These are phyloP conservation scores for Poeciliopsis retropinna DNA, from an alignment of 2,113 vertebrate species.

Conservation along the genomic window DNA sequence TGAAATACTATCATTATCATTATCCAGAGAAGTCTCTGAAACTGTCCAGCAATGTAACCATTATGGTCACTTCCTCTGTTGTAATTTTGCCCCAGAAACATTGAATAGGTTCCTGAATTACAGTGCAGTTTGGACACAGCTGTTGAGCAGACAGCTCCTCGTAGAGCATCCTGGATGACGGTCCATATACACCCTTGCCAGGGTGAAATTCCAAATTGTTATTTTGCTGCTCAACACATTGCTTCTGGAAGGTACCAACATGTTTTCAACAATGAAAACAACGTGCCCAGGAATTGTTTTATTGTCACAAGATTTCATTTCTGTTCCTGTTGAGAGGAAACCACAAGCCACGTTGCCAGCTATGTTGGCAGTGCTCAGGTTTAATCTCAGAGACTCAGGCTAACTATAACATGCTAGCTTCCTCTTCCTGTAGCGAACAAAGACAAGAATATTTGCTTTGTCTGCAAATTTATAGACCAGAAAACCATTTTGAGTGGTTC, in stretches of 20 bases:
- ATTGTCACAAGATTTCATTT: constrained; percentile 49
- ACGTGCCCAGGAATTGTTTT: constrained; percentile 46
- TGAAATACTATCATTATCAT: background rate
- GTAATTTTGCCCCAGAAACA: constrained; percentile 2
- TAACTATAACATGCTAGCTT: constrained; percentile 29
- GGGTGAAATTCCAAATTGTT: constrained; percentile 26
- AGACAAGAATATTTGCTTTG: constrained; percentile 22
- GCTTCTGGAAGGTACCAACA: constrained; percentile 39
- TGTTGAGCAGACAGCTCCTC: constrained; percentile 15
- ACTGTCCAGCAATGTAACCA: background rate
- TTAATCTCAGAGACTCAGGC: constrained; percentile 61
- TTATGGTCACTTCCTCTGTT: background rate
- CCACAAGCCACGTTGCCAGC: constrained; percentile 45
- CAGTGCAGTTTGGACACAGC: constrained; percentile 7
- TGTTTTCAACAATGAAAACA: constrained; percentile 47
- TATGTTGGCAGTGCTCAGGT: constrained; percentile 52
- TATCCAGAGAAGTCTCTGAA: background rate
- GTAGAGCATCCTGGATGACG: constrained; percentile 12
- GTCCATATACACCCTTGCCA: constrained; percentile 18
- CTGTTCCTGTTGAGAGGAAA: constrained; percentile 30
- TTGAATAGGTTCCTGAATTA: constrained; percentile 8
- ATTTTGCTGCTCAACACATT: constrained; percentile 25
- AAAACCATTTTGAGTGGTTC: constrained; percentile 30
- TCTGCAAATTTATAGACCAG: constrained; percentile 14
- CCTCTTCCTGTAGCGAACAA: constrained; percentile 29